Evolutionary conservation across 2,113 vertebrate species (phyloP).

Genomic region (Candoia aspera): DNA sequence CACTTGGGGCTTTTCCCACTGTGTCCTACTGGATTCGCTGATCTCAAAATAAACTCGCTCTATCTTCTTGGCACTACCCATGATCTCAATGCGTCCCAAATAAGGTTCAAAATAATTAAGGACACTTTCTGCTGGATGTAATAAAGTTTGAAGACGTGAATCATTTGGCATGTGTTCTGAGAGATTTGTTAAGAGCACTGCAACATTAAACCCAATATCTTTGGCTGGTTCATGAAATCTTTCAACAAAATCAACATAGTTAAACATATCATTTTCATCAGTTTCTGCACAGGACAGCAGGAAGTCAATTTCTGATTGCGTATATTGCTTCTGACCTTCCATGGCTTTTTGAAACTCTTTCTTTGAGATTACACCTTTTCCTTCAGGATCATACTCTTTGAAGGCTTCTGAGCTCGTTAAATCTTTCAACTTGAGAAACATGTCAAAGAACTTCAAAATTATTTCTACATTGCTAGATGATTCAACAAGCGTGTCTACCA

Average conservation of each 20-base stretch:
- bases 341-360: conserved; percentile 99
- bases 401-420: conserved; percentile 94
- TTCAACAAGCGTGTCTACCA: conserved; percentile 97
- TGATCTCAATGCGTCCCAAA: conserved; percentile 95
- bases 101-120: conserved; percentile 96
- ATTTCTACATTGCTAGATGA: conserved; percentile 98
- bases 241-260: conserved; percentile 93
- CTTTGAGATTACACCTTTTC: conserved; percentile 95
- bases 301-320: conserved; percentile 94
- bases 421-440: conserved; percentile 99
- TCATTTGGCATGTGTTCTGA: conserved; percentile 98
- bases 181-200: conserved; percentile 92
- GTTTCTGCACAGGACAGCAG: conserved; percentile 93
- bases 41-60: conserved; percentile 98
- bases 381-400: conserved; percentile 90
- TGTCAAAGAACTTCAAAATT: conserved; percentile 99
- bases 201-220: conserved; percentile 97
- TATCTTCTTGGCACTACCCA: conserved; percentile 96
- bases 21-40: conserved; percentile 93
- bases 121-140: conserved; percentile 91
- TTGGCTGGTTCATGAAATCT: conserved; percentile 96
- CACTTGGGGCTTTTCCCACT: conserved; percentile 99
- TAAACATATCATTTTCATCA: conserved; percentile 98
- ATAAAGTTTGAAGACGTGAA: conserved; percentile 87
- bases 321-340: conserved; percentile 98